A percentile compares a stretch with the other conserved stretches of the same genome.
These are phyloP conservation scores for Pseudomyrmex cubaensis DNA, from an alignment of 1,140 invertebrate species.

Conservation along the genomic window DNA sequence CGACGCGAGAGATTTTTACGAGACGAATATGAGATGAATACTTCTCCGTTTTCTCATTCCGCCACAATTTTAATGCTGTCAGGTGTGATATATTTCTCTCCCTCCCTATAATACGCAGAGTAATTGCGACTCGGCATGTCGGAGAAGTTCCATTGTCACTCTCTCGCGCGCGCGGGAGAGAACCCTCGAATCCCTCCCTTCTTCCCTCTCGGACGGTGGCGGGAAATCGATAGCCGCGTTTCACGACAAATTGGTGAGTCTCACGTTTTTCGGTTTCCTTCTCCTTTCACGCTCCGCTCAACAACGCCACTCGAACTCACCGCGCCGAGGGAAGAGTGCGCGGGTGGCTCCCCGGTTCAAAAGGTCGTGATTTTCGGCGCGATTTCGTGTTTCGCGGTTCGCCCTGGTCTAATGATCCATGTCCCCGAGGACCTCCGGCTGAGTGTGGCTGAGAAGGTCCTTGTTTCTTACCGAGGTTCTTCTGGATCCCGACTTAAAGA, in stretches of 20 bases:
- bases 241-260: conserved; percentile 77
- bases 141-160: conserved; percentile 63
- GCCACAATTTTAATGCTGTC: conserved; percentile 51
- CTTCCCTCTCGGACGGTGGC: background rate
- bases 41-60: conserved; percentile 40
- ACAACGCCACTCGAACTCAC: conserved; percentile 60
- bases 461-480: conserved; percentile 79
- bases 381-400: conserved; percentile 80
- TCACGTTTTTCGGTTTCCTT: conserved; percentile 69
- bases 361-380: conserved; percentile 78
- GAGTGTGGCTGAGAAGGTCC: conserved; percentile 83
- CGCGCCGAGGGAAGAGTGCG: background rate
- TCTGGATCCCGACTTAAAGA: conserved; percentile 79
- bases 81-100: conserved; percentile 54
- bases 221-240: conserved; percentile 72
- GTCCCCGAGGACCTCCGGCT: conserved; percentile 77
- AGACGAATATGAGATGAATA: too few species aligned
- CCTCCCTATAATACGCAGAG: conserved; percentile 16
- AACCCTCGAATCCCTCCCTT: conserved; percentile 45
- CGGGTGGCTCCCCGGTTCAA: conserved; percentile 62
- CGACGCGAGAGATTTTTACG: too few species aligned
- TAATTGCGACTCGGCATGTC: conserved; percentile 60
- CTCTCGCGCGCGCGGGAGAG: background rate
- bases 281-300: conserved; percentile 52
- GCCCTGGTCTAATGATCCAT: conserved; percentile 82